phyloP scores from a whole-genome alignment of 2,797 vertebrate species.

The Cossypha polioptera region DNA sequence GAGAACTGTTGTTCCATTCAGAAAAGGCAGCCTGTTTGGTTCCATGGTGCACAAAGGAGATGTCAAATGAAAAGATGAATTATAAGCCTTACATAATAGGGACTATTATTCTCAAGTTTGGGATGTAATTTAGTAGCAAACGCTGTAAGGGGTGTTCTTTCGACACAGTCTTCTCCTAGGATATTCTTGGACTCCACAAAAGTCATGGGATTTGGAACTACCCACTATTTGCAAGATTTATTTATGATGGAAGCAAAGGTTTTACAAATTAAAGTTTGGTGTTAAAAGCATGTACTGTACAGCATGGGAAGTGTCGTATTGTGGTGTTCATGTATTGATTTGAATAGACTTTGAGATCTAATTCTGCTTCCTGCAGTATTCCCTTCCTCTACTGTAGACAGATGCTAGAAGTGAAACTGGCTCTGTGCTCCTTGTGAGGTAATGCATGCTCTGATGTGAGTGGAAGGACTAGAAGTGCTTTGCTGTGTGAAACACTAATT shows the following conservation, averaged over 20 bases:
- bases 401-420: background rate
- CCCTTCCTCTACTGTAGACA: background rate
- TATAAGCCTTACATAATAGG: slow-evolving; percentile 12
- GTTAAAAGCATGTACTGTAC: background rate
- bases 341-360: background rate
- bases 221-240: background rate
- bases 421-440: background rate
- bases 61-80: slow-evolving; percentile 47
- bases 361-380: background rate
- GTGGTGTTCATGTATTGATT: background rate
- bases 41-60: slow-evolving; percentile 16
- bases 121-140: slow-evolving; percentile 19
- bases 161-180: background rate
- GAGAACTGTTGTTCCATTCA: slow-evolving; percentile 25
- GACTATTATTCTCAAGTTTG: slow-evolving; percentile 22
- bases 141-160: background rate
- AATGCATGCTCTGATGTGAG: accelerated
- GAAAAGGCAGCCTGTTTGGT: slow-evolving; percentile 15
- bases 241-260: background rate
- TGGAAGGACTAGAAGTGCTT: background rate
- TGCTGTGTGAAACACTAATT: background rate
- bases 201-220: background rate
- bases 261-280: background rate
- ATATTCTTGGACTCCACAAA: background rate
- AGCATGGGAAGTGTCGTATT: background rate